phyloP scores from a whole-genome alignment of 2,113 vertebrate species.

The Sander lucioperca region DNA sequence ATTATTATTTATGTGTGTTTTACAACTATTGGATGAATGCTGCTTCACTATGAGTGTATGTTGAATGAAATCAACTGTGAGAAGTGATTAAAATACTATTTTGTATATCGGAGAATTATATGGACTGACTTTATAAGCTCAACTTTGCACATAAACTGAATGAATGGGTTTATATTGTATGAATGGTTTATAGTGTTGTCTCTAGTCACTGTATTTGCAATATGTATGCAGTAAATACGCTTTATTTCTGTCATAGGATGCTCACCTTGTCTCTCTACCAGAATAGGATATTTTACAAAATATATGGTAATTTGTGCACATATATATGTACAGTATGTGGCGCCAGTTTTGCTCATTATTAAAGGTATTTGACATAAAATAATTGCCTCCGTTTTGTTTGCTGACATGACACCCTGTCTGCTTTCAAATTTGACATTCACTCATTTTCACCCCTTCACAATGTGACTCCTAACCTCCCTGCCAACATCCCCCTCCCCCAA shows the following conservation, averaged over 20 bases:
- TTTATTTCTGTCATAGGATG: conserved; percentile 36
- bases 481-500: conserved; percentile 44
- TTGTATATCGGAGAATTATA: conserved; percentile 63
- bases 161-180: conserved; percentile 69
- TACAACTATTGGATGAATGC: conserved; percentile 30
- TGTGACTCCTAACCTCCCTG: conserved; percentile 51
- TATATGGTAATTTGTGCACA: conserved; percentile 31
- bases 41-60: conserved; percentile 50
- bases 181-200: conserved; percentile 31
- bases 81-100: conserved; percentile 34
- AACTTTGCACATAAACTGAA: conserved; percentile 75
- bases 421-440: conserved; percentile 61
- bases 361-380: conserved; percentile 64
- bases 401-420: conserved; percentile 26
- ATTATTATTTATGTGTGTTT: conserved; percentile 53
- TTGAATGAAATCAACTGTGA: conserved; percentile 44
- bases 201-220: conserved; percentile 32
- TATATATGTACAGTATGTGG: conserved; percentile 29
- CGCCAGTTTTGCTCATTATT: conserved; percentile 52
- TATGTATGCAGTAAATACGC: conserved; percentile 6
- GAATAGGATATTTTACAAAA: conserved; percentile 13
- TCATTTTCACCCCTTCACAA: conserved; percentile 53
- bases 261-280: conserved; percentile 13
- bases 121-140: conserved; percentile 64
- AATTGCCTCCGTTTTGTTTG: conserved; percentile 31